Conservation (phyloP, 2,113 vertebrate genomes). For the Psittacula cyanocephala region DNA sequence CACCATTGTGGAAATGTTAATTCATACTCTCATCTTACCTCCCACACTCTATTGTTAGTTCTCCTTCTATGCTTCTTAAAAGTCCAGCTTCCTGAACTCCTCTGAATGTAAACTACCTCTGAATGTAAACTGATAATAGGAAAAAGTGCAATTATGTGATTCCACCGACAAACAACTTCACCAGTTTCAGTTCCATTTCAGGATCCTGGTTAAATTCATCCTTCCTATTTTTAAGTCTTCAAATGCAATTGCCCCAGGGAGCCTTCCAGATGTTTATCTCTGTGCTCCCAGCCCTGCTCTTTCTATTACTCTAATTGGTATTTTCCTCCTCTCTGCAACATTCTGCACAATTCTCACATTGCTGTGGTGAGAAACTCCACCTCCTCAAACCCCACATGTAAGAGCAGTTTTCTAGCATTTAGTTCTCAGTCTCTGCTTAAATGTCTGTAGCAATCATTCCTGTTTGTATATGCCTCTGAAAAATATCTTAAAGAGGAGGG, state of each 20-base stretch:
- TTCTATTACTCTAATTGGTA: conserved; percentile 12
- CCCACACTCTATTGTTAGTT: neutral
- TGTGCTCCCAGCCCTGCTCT: neutral
- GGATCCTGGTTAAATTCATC: neutral
- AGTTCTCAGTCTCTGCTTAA: neutral
- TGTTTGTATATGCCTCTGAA: neutral
- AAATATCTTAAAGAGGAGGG: neutral
- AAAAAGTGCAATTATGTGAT: neutral
- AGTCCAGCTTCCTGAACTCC: neutral
- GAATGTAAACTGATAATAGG: neutral
- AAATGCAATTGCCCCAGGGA: conserved; percentile 26
- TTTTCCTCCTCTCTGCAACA: conserved; percentile 13
- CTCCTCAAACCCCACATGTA: neutral
- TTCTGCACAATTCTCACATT: neutral
- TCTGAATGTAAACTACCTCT: neutral
- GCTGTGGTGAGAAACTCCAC: neutral
- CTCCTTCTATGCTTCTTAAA: neutral
- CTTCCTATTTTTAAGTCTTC: conserved; percentile 29
- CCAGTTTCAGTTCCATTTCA: conserved; percentile 13
- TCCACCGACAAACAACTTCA: neutral
- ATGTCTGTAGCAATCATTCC: neutral
- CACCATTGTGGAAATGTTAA: neutral
- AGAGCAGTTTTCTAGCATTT: neutral
- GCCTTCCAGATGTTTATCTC: conserved; percentile 49
- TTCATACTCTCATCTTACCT: neutral